Conservation (phyloP, 2,888 invertebrate genomes). For the Thysanoteuthis rhombus region DNA sequence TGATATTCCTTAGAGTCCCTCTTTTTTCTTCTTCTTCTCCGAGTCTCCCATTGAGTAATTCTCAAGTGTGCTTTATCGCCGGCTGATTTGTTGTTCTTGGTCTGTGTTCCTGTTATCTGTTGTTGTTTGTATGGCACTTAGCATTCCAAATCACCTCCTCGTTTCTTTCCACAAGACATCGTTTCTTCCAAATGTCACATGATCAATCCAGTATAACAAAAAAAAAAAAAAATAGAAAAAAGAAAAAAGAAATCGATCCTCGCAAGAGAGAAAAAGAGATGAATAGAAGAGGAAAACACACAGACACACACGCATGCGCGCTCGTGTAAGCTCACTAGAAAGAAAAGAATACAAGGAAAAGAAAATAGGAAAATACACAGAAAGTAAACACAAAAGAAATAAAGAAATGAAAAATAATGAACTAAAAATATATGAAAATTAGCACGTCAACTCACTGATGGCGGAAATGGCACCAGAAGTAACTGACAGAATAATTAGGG, state of each 20-base stretch:
- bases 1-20: neutral
- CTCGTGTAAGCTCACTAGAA: no score
- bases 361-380: neutral
- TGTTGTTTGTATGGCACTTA: neutral
- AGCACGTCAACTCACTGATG: neutral
- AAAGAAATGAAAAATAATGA: neutral
- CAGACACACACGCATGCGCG: no score
- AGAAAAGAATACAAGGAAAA: neutral
- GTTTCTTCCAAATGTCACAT: neutral
- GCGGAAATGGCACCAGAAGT: neutral
- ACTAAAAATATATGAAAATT: neutral
- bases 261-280: neutral
- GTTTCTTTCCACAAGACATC: neutral
- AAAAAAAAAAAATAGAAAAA: no score
- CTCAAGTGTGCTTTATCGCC: neutral
- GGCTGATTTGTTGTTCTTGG: neutral
- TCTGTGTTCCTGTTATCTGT: neutral
- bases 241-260: neutral
- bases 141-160: neutral
- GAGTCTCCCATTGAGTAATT: neutral
- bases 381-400: neutral
- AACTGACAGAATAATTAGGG: constrained; percentile 12
- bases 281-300: neutral
- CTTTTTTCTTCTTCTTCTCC: neutral
- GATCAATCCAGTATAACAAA: neutral